A percentile compares a stretch with the other conserved stretches of the same genome.
Evolutionary conservation across 2,888 invertebrate genomes (phyloP).

Genomic region (Parasteatoda lunata): DNA sequence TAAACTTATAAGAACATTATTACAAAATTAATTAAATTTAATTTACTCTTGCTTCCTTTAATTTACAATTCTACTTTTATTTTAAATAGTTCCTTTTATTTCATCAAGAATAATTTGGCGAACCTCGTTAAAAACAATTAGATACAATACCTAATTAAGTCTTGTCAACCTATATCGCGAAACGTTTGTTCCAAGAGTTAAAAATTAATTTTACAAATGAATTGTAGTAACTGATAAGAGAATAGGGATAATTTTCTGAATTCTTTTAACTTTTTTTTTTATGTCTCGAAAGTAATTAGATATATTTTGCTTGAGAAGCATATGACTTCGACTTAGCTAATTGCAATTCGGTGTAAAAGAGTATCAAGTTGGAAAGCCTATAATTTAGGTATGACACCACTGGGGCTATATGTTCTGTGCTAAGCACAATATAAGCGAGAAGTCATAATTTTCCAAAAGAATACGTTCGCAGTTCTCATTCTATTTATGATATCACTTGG

Average conservation of each 20-base stretch:
- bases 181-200: neutral
- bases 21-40: no score
- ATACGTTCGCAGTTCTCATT: conserved; percentile 22
- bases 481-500: conserved; percentile 51
- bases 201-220: conserved; percentile 13
- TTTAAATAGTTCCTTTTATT: neutral
- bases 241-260: neutral
- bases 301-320: neutral
- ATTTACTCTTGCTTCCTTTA: no score
- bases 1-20: no score
- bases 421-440: conserved; percentile 5
- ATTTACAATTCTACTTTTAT: no score
- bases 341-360: conserved; percentile 36
- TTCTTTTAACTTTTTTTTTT: neutral
- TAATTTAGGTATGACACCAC: conserved; percentile 40
- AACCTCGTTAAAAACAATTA: neutral
- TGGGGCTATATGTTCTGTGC: conserved; percentile 11
- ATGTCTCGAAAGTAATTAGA: conserved; percentile 9
- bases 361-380: conserved; percentile 16
- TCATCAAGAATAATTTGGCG: neutral
- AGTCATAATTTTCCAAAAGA: conserved; percentile 44
- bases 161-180: neutral
- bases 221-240: conserved; percentile 1
- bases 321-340: conserved; percentile 36
- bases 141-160: neutral